Evolutionary conservation across 1,140 invertebrate genomes (phyloP).

Genomic region (Drosophila littoralis): DNA sequence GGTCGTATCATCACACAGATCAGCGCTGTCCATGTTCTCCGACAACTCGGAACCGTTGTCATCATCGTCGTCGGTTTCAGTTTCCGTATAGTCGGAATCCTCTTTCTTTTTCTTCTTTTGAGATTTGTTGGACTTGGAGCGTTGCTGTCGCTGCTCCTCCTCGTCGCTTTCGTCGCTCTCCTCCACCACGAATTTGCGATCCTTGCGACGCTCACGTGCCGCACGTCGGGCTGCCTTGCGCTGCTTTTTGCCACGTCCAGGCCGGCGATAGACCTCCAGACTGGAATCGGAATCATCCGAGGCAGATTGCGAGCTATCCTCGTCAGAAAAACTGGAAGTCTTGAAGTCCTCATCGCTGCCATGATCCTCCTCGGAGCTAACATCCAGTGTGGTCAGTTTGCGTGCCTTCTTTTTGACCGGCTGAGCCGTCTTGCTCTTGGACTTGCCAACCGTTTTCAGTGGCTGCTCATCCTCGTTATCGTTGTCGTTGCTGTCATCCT

Average conservation of each 20-base stretch:
- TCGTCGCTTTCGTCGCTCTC: conserved; percentile 80
- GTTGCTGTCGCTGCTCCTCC: conserved; percentile 48
- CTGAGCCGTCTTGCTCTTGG: conserved; percentile 56
- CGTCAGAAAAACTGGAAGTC: conserved; percentile 84
- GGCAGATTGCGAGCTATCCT: conserved; percentile 68
- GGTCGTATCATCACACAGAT: conserved; percentile 84
- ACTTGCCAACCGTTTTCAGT: conserved; percentile 54
- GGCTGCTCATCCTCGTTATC: conserved; percentile 52
- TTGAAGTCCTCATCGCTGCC: conserved; percentile 95
- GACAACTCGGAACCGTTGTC: conserved; percentile 85
- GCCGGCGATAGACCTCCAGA: conserved; percentile 70
- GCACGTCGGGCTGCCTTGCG: conserved; percentile 71
- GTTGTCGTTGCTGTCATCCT: conserved; percentile 14
- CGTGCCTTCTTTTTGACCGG: conserved; percentile 88
- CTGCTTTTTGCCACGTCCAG: conserved; percentile 65
- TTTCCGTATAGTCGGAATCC: conserved; percentile 85
- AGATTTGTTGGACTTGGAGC: conserved; percentile 55
- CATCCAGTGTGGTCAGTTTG: conserved; percentile 92
- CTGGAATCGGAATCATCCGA: conserved; percentile 79
- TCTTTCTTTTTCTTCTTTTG: conserved; percentile 74
- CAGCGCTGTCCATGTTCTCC: conserved; percentile 87
- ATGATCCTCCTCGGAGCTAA: conserved; percentile 92
- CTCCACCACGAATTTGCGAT: conserved; percentile 79
- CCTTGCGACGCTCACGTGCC: conserved; percentile 72
- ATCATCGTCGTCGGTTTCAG: conserved; percentile 86